These are phyloP conservation scores for Drosophila subsilvestris DNA, from an alignment of 2,888 invertebrate genomes.

Conservation along the genomic window DNA sequence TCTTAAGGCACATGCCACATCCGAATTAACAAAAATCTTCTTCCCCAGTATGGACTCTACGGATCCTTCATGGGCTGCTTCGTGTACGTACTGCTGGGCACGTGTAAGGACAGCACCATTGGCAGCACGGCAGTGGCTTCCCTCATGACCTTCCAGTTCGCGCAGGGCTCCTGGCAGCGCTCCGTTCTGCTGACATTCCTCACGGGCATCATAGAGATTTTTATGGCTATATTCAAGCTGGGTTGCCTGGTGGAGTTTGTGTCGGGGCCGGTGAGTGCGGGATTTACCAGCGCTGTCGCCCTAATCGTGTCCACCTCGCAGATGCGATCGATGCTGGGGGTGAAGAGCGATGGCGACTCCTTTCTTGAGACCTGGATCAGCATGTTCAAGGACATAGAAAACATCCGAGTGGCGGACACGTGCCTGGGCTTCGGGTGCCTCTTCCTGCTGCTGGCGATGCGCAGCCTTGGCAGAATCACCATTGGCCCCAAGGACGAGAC, in stretches of 20 bases:
- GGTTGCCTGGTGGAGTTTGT: constrained; percentile 96
- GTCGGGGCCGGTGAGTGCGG: constrained; percentile 94
- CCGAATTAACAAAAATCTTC: background rate
- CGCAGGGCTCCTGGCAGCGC: constrained; percentile 87
- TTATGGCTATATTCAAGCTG: constrained; percentile 92
- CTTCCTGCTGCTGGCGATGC: constrained; percentile 88
- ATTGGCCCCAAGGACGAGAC: constrained; percentile 86
- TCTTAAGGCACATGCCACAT: background rate
- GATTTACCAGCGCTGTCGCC: constrained; percentile 95
- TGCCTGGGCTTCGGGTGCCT: constrained; percentile 91
- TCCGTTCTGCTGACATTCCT: constrained; percentile 91
- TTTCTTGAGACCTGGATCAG: constrained; percentile 92
- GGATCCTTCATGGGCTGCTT: constrained; percentile 96
- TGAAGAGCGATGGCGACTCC: constrained; percentile 89
- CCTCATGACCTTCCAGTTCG: constrained; percentile 91
- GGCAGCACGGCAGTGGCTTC: constrained; percentile 97
- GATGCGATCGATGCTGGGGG: constrained; percentile 92
- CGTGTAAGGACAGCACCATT: constrained; percentile 95
- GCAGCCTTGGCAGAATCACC: constrained; percentile 88
- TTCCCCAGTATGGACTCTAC: constrained; percentile 92
- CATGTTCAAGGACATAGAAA: constrained; percentile 88
- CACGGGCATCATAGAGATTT: constrained; percentile 89
- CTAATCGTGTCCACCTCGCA: constrained; percentile 94
- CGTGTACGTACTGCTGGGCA: constrained; percentile 94
- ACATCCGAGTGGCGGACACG: constrained; percentile 89